These are phyloP conservation scores for Microplitis deprimator DNA, from an alignment of 2,888 invertebrate genomes.

Conservation along the genomic window DNA sequence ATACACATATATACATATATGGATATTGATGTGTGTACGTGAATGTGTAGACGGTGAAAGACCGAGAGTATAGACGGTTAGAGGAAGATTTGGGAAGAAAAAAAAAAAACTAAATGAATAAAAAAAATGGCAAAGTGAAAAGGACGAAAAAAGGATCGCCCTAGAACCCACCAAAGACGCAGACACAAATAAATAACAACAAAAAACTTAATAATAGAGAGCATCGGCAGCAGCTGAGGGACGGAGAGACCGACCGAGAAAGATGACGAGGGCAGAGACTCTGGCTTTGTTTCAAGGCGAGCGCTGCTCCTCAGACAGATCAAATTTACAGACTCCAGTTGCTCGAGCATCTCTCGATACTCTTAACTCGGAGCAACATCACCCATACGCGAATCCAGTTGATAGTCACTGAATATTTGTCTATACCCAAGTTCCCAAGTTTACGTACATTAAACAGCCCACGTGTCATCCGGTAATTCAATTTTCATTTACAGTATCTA, in stretches of 20 bases:
- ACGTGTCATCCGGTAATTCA: neutral
- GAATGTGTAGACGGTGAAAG: constrained; percentile 5
- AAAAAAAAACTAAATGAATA: neutral
- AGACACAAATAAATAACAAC: constrained; percentile 71
- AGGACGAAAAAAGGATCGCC: constrained; percentile 41
- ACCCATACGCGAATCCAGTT: too few species aligned
- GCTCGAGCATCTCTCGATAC: neutral
- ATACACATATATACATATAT: neutral
- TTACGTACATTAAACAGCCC: neutral
- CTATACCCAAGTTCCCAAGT: neutral
- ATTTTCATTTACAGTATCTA: too few species aligned
- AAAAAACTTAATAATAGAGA: constrained; percentile 69
- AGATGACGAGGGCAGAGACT: constrained; percentile 49
- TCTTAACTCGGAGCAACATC: too few species aligned
- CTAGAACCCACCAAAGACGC: constrained; percentile 39
- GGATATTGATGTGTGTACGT: too few species aligned
- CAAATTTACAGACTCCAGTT: neutral
- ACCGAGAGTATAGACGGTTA: neutral
- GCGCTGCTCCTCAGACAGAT: constrained; percentile 53
- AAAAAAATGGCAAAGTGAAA: constrained; percentile 25
- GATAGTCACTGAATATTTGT: neutral
- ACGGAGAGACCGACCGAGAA: constrained; percentile 36
- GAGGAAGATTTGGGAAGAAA: neutral
- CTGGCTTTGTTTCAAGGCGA: constrained; percentile 68
- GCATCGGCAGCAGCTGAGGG: constrained; percentile 49